A percentile compares a stretch with the other conserved stretches of the same genome.
Conservation (phyloP, 2,888 invertebrate species). For the Xylota segnis region DNA sequence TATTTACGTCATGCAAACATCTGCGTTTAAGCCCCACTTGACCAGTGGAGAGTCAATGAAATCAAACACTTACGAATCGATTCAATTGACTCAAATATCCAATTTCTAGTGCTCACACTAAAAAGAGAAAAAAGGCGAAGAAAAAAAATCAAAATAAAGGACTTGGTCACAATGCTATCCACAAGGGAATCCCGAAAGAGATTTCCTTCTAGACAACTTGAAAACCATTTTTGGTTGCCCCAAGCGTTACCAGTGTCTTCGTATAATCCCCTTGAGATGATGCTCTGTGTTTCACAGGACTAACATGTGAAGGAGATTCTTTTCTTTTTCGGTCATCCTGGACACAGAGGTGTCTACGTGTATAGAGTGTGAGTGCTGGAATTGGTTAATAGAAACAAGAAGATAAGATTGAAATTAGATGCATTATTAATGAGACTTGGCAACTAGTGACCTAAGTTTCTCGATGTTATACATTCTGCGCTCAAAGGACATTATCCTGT, state of each 20-base stretch:
- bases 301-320: not conserved
- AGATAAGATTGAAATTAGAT: conserved; percentile 54
- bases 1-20: conserved; percentile 39
- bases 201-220: conserved; percentile 41
- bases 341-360: conserved; percentile 26
- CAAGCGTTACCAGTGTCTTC: conserved; percentile 37
- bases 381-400: conserved; percentile 6
- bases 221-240: conserved; percentile 49
- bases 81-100: conserved; percentile 59
- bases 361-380: conserved; percentile 29
- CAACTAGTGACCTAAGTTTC: conserved; percentile 23
- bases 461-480: not conserved
- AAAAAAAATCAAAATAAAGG: conserved; percentile 22
- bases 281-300: not conserved
- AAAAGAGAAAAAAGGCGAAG: too few species aligned
- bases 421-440: conserved; percentile 29
- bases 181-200: conserved; percentile 36
- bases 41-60: conserved; percentile 50
- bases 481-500: not conserved
- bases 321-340: conserved; percentile 9
- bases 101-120: conserved; percentile 35
- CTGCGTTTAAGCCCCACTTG: conserved; percentile 54
- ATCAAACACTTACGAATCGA: conserved; percentile 60
- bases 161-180: conserved; percentile 26
- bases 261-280: conserved; percentile 41